phyloP scores from a whole-genome alignment of 2,797 vertebrate species.

The Atherinosoma microstoma region DNA sequence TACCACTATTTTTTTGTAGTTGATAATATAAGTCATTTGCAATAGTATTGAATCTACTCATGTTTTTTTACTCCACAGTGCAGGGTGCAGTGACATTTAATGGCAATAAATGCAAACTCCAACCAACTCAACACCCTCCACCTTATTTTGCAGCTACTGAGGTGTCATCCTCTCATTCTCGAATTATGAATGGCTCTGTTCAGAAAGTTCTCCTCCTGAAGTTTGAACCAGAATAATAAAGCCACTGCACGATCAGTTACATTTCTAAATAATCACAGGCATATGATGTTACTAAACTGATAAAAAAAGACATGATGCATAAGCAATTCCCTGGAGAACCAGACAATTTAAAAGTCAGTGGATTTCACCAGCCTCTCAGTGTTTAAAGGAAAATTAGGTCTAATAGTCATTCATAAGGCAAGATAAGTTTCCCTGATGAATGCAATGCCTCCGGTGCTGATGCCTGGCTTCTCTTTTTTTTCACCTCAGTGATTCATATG shows the following conservation, averaged over 20 bases:
- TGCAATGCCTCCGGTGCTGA: slow-evolving; percentile 12
- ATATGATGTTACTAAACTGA: too few species aligned
- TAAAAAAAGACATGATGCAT: neutral
- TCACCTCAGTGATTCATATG: neutral
- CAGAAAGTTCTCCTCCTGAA: neutral
- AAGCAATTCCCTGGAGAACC: neutral
- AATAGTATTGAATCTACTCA: too few species aligned
- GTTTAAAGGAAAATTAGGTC: neutral
- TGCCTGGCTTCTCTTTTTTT: neutral
- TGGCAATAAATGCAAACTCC: slow-evolving; percentile 2
- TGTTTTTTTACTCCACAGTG: neutral
- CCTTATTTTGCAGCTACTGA: neutral
- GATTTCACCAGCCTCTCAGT: accelerated
- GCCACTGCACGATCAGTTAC: neutral
- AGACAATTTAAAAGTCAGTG: neutral
- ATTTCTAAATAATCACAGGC: too few species aligned
- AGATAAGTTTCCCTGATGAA: neutral
- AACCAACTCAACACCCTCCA: neutral
- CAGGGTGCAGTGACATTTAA: neutral
- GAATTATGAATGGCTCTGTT: neutral
- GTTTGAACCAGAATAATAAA: neutral
- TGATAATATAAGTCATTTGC: too few species aligned
- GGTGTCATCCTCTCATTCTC: too few species aligned
- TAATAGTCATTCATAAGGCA: neutral
- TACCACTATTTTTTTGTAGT: slow-evolving; percentile 20